phyloP scores from a whole-genome alignment of 2,797 vertebrate species.

The Epinephelus coioides region DNA sequence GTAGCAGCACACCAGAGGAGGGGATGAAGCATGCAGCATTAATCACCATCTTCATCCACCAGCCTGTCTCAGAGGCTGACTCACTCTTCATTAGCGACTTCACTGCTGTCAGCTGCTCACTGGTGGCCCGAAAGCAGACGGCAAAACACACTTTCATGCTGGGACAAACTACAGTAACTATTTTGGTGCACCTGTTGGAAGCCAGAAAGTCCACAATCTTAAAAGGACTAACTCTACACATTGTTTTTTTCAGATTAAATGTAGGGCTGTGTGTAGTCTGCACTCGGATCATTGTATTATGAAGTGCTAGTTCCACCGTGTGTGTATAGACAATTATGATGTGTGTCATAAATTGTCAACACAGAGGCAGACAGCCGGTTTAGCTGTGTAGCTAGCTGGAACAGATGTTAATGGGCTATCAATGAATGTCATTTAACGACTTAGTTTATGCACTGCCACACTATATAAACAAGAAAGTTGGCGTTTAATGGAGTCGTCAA shows the following conservation, averaged over 20 bases:
- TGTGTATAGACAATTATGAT: neutral
- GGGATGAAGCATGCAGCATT: conserved; percentile 62
- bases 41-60: conserved; percentile 74
- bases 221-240: neutral
- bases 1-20: conserved; percentile 57
- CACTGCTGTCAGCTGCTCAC: conserved; percentile 67
- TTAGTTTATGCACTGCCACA: conserved; percentile 9
- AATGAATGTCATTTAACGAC: conserved; percentile 22
- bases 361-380: conserved; percentile 10
- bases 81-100: conserved; percentile 74
- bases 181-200: conserved; percentile 23
- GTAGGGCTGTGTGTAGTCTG: neutral
- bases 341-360: conserved; percentile 14
- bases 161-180: conserved; percentile 17
- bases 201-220: neutral
- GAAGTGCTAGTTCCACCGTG: neutral
- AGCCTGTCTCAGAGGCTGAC: conserved; percentile 70
- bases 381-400: neutral
- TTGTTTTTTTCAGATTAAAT: neutral
- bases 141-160: conserved; percentile 21
- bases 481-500: conserved; percentile 17
- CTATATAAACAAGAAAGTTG: conserved; percentile 12
- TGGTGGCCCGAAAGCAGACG: conserved; percentile 36
- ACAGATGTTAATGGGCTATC: conserved; percentile 13
- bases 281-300: neutral